Percentiles rank a stretch among this genome's conserved stretches.
phyloP scores from a whole-genome alignment of 2,113 vertebrate species.

The Furnarius figulus region DNA sequence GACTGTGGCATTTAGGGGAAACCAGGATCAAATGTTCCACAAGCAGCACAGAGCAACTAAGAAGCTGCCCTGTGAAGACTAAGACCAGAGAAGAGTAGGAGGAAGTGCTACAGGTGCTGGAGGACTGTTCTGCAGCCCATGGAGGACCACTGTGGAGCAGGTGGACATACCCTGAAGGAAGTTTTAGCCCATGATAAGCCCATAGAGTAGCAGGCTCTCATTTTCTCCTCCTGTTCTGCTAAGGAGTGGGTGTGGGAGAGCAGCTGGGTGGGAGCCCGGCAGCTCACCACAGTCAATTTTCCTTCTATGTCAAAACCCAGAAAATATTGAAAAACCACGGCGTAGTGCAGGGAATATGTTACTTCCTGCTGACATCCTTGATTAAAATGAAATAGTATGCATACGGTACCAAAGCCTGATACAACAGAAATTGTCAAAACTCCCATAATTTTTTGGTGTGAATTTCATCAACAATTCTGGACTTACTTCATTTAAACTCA shows the following conservation, averaged over 20 bases:
- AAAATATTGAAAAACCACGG: not conserved
- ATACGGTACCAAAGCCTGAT: accelerated
- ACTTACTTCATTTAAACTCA: not conserved
- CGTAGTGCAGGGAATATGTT: not conserved
- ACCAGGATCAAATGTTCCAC: not conserved
- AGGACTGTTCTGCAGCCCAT: not conserved
- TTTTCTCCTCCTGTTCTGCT: not conserved
- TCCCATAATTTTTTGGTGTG: not conserved
- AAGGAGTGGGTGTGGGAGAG: not conserved
- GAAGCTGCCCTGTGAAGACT: not conserved
- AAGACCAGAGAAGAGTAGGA: not conserved
- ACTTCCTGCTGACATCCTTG: not conserved
- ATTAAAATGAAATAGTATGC: not conserved
- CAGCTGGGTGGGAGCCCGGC: not conserved
- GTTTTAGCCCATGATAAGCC: accelerated
- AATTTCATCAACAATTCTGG: not conserved
- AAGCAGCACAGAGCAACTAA: not conserved
- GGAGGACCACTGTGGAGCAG: not conserved
- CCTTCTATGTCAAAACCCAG: not conserved
- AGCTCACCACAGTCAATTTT: not conserved
- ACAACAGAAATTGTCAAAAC: not conserved
- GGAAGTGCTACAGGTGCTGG: not conserved
- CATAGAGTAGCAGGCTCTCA: not conserved
- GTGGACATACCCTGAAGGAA: not conserved
- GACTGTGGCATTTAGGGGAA: not conserved